Percentiles rank a stretch among this genome's conserved stretches.
These are phyloP conservation scores for Phaetusa simplex DNA, from an alignment of 2,113 vertebrate genomes.

Conservation along the genomic window DNA sequence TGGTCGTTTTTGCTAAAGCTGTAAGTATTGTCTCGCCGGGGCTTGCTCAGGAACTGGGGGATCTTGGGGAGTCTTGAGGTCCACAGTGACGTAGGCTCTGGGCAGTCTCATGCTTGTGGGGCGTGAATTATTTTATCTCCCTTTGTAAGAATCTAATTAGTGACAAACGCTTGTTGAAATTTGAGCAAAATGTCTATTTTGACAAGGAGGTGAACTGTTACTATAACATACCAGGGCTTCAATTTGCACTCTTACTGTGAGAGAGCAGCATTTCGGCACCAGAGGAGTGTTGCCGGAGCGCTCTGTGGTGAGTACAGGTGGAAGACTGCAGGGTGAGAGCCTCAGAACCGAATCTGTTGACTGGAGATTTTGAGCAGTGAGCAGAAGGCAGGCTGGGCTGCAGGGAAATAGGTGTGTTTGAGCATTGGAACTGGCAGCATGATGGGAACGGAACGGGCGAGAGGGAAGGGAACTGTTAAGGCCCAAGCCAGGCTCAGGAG, in stretches of 20 bases:
- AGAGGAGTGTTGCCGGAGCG: background rate
- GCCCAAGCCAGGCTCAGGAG: background rate
- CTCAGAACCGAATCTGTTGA: background rate
- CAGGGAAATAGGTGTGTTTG: background rate
- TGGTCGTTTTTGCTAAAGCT: slow-evolving; percentile 96
- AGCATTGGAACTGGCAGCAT: background rate
- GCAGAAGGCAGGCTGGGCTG: background rate
- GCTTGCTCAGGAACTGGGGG: slow-evolving; percentile 4
- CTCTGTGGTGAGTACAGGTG: background rate
- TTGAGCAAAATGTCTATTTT: background rate
- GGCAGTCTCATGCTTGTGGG: background rate
- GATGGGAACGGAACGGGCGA: background rate
- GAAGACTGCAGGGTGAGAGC: background rate
- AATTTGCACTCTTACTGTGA: background rate
- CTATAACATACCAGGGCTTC: background rate
- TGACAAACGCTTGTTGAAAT: background rate
- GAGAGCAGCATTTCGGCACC: background rate
- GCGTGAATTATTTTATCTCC: background rate
- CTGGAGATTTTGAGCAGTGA: background rate
- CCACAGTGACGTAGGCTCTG: background rate
- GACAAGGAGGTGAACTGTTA: background rate
- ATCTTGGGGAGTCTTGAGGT: background rate
- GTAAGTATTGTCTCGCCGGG: slow-evolving; percentile 76
- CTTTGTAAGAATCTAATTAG: background rate
- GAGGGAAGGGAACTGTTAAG: background rate